A percentile compares a stretch with the other conserved stretches of the same genome.
phyloP scores from a whole-genome alignment of 2,113 vertebrate genomes.

The Sciurus niger region DNA sequence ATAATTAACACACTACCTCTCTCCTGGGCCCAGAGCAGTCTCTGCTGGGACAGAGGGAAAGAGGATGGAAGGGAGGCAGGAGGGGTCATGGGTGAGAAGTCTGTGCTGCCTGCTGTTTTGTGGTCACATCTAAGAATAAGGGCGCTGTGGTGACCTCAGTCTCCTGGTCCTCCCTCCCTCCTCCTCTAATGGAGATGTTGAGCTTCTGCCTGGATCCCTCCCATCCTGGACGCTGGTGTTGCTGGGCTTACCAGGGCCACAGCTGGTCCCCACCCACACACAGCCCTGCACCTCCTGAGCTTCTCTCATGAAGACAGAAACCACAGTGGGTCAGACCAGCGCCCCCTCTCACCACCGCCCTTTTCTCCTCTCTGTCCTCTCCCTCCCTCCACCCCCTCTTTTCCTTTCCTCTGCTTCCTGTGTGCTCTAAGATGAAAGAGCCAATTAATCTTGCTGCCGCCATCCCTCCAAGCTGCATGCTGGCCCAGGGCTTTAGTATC shows the following conservation, averaged over 20 bases:
- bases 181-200: slow-evolving; percentile 48
- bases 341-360: fast-evolving
- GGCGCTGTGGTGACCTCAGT: background rate
- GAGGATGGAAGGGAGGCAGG: background rate
- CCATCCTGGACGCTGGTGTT: slow-evolving; percentile 39
- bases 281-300: background rate
- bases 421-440: background rate
- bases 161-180: background rate
- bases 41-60: background rate
- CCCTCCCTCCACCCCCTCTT: background rate
- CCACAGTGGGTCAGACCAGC: background rate
- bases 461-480: background rate
- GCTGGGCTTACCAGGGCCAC: background rate
- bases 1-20: background rate
- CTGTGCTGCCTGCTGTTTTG: background rate
- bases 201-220: slow-evolving; percentile 11
- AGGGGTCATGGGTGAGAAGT: background rate
- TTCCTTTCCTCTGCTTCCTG: background rate
- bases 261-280: background rate
- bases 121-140: background rate
- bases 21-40: background rate
- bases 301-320: background rate
- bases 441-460: slow-evolving; percentile 50
- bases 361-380: background rate
- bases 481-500: background rate